phyloP scores from a whole-genome alignment of 2,113 vertebrate species.

The Anguilla japonica region DNA sequence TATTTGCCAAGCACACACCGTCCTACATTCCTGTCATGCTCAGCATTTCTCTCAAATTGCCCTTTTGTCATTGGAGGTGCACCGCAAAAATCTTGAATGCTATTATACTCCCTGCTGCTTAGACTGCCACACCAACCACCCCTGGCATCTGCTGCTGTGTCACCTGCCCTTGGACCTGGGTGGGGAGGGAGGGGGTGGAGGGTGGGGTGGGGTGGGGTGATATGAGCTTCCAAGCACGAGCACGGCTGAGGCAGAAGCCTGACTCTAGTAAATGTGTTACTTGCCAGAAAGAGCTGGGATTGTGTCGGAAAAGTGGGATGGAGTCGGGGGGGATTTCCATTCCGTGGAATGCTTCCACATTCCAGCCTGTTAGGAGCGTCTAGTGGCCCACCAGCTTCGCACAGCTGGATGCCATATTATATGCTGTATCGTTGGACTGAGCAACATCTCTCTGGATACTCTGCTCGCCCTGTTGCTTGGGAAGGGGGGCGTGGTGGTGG shows the following conservation, averaged over 20 bases:
- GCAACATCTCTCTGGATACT: constrained; percentile 41
- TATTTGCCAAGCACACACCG: no score
- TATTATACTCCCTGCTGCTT: background rate
- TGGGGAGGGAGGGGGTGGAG: background rate
- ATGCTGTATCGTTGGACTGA: constrained; percentile 51
- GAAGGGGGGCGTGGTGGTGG: no score
- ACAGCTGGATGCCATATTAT: constrained; percentile 68
- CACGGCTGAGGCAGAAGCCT: constrained; percentile 26
- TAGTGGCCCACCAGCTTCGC: constrained; percentile 50
- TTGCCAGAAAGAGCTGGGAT: constrained; percentile 40
- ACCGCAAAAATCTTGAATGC: background rate
- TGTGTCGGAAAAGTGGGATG: constrained; percentile 46
- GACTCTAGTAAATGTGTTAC: constrained; percentile 42
- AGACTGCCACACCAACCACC: background rate
- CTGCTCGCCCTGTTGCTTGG: background rate
- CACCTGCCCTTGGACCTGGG: background rate
- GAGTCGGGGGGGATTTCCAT: constrained; percentile 61
- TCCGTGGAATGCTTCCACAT: constrained; percentile 55
- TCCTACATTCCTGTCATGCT: no score
- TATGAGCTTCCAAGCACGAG: constrained; percentile 61
- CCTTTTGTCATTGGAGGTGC: background rate
- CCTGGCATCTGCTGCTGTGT: background rate
- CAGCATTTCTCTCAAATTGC: background rate
- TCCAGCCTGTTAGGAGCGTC: constrained; percentile 60
- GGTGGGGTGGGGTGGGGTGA: no score